Evolutionary conservation across 2,797 vertebrate genomes (phyloP).

Genomic region (Moxostoma hubbsi): DNA sequence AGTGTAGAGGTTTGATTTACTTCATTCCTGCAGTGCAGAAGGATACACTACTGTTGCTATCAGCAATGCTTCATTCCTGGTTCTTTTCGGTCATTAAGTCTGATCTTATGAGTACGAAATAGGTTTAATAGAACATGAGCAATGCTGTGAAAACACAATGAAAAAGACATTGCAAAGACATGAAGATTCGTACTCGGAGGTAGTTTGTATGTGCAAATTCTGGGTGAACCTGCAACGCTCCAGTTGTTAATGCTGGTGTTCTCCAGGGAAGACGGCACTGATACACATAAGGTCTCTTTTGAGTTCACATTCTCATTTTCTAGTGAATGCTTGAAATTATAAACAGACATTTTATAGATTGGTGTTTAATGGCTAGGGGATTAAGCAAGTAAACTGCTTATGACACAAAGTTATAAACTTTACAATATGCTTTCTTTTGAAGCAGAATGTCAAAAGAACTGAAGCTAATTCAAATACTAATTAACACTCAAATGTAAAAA

Average conservation of each 20-base stretch:
- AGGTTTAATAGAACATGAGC: background rate
- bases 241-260: background rate
- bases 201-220: slow-evolving; percentile 23
- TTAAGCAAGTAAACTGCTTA: background rate
- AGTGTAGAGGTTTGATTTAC: background rate
- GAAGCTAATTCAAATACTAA: background rate
- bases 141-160: background rate
- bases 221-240: background rate
- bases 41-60: background rate
- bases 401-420: background rate
- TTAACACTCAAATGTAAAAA: background rate
- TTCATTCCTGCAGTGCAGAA: background rate
- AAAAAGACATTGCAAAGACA: background rate
- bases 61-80: background rate
- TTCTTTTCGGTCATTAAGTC: background rate
- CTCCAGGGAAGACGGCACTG: background rate
- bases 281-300: background rate
- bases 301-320: background rate
- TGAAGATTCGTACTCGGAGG: background rate
- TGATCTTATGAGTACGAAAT: background rate
- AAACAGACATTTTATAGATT: slow-evolving; percentile 1
- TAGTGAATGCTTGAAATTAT: background rate
- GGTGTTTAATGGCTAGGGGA: background rate
- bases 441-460: background rate
- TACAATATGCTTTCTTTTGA: background rate